phyloP scores from a whole-genome alignment of 2,113 vertebrate genomes.

The Synchiropus splendidus region DNA sequence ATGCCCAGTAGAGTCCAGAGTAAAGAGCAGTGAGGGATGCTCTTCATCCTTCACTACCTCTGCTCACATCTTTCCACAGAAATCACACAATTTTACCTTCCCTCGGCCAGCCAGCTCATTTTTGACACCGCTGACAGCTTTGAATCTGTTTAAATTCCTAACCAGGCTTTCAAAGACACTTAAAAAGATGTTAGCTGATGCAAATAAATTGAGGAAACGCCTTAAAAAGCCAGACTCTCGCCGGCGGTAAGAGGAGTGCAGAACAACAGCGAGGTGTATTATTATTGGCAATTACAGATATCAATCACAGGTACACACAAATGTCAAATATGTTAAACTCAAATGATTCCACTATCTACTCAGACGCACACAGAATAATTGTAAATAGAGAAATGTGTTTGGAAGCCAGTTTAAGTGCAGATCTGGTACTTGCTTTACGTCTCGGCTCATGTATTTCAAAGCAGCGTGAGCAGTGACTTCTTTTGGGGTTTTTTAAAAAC shows the following conservation, averaged over 20 bases:
- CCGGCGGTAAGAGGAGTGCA: not conserved
- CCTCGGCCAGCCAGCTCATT: conserved; percentile 9
- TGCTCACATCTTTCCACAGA: conserved; percentile 34
- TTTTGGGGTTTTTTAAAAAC: too few species aligned
- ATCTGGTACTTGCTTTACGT: too few species aligned
- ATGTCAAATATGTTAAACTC: too few species aligned
- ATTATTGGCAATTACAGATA: too few species aligned
- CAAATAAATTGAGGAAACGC: conserved; percentile 16
- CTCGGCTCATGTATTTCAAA: too few species aligned
- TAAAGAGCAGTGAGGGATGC: conserved; percentile 26
- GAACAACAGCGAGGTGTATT: not conserved
- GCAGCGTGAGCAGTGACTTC: too few species aligned
- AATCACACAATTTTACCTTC: conserved; percentile 35
- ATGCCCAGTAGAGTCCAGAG: conserved; percentile 47
- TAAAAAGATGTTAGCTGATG: conserved; percentile 20
- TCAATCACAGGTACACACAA: too few species aligned
- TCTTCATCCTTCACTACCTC: conserved; percentile 46
- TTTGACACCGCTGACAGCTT: conserved; percentile 20
- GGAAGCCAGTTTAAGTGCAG: too few species aligned
- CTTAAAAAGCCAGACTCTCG: conserved; percentile 9
- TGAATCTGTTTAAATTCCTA: conserved; percentile 30
- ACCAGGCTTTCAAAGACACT: conserved; percentile 23
- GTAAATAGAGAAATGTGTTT: too few species aligned
- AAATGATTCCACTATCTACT: too few species aligned
- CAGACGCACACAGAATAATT: too few species aligned